Evolutionary conservation across 2,888 invertebrate genomes (phyloP).

Genomic region (Pocota personata): DNA sequence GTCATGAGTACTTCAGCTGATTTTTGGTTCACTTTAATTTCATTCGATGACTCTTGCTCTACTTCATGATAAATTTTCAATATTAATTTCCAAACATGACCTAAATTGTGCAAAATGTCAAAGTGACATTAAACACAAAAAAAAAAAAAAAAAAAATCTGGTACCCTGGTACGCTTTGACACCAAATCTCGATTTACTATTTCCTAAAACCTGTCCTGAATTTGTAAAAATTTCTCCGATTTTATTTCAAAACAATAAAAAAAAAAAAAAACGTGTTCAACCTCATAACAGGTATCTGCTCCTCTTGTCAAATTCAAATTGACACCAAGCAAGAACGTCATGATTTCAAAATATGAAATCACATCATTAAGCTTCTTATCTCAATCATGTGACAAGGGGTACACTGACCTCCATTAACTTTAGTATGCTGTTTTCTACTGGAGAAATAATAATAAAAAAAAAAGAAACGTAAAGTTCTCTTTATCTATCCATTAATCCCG

Average conservation of each 20-base stretch:
- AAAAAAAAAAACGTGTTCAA: background rate
- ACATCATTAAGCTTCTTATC: slow-evolving; percentile 13
- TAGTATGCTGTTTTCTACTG: background rate
- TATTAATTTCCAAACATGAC: too few relatives aligned
- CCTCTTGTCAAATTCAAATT: background rate
- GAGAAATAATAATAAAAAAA: too few relatives aligned
- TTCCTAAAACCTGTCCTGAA: background rate
- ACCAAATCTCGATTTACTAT: too few relatives aligned
- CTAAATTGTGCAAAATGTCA: too few relatives aligned
- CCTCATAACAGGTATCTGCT: background rate
- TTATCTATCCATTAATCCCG: slow-evolving; percentile 1
- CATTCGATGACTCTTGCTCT: too few relatives aligned
- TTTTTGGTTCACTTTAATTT: too few relatives aligned
- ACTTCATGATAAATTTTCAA: too few relatives aligned
- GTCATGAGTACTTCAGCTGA: too few relatives aligned
- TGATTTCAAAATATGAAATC: background rate
- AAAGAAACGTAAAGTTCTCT: background rate
- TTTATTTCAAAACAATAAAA: background rate
- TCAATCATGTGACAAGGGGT: slow-evolving; percentile 9
- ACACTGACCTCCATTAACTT: slow-evolving; percentile 32
- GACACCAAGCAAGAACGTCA: background rate
- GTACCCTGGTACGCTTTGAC: background rate
- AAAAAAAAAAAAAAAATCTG: background rate
- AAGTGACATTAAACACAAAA: too few relatives aligned
- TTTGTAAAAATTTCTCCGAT: background rate